phyloP scores from a whole-genome alignment of 2,888 invertebrate species.

The Lissonota sp. region DNA sequence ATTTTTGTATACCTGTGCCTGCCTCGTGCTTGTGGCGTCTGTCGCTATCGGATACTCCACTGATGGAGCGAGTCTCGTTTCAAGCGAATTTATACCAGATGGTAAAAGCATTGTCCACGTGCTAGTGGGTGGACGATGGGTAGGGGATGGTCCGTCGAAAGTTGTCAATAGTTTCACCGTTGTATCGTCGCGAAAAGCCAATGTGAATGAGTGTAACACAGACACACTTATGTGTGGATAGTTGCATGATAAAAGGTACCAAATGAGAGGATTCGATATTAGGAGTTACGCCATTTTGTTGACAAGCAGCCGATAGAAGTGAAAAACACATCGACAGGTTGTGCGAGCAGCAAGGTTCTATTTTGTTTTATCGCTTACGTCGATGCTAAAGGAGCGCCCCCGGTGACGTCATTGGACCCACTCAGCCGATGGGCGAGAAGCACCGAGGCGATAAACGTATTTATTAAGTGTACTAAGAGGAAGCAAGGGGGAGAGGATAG shows the following conservation, averaged over 20 bases:
- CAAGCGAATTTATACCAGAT: not conserved
- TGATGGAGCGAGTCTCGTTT: not conserved
- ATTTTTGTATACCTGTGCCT: not conserved
- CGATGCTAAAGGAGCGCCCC: conserved; percentile 74
- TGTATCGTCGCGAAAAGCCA: not conserved
- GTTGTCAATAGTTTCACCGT: conserved; percentile 17
- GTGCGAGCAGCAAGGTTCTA: conserved; percentile 13
- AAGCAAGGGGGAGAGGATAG: conserved; percentile 27
- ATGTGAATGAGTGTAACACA: not conserved
- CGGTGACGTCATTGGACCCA: conserved; percentile 79
- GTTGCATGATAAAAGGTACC: no score
- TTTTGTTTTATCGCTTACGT: conserved; percentile 76
- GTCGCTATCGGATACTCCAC: not conserved
- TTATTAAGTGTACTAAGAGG: conserved; percentile 77
- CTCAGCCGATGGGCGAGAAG: conserved; percentile 77
- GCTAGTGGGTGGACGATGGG: not conserved
- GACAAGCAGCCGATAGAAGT: no score
- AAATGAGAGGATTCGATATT: no score
- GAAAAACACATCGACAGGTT: no score
- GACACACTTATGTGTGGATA: no score
- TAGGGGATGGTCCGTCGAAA: not conserved
- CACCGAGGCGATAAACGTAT: conserved; percentile 78
- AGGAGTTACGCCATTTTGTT: no score
- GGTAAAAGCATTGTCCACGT: conserved; percentile 1
- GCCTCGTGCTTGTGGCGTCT: not conserved